These are phyloP conservation scores for Platycnemis pennipes DNA, from an alignment of 2,888 invertebrate species.

Conservation along the genomic window DNA sequence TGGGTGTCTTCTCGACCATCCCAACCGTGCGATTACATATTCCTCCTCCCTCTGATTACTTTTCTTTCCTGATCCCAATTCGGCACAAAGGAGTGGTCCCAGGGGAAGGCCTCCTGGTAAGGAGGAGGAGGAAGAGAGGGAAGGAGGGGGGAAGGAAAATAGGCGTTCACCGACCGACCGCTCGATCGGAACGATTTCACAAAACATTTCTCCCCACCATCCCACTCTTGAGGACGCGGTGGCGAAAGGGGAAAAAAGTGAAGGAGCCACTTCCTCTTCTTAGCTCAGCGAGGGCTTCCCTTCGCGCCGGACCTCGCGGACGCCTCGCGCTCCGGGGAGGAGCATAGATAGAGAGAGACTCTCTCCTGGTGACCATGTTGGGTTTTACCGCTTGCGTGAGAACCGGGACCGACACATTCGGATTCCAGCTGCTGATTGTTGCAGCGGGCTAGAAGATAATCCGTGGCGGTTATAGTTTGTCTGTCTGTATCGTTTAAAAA, in stretches of 20 bases:
- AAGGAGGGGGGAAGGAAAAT: background rate
- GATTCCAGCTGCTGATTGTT: no score
- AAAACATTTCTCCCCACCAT: background rate
- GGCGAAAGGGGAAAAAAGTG: background rate
- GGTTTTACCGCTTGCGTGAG: background rate
- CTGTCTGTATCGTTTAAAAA: no score
- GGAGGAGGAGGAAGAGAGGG: background rate
- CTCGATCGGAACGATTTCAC: background rate
- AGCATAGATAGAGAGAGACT: background rate
- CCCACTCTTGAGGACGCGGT: conserved; percentile 1
- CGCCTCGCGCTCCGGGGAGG: background rate
- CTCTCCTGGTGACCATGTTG: background rate
- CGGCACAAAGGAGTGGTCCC: no score
- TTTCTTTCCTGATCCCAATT: no score
- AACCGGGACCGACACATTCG: background rate
- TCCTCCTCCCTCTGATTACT: no score
- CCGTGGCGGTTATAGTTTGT: no score
- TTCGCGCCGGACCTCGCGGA: no score
- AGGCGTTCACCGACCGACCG: background rate
- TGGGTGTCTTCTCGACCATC: no score
- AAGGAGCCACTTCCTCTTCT: background rate
- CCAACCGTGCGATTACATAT: no score
- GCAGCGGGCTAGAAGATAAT: no score
- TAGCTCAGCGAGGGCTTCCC: background rate
- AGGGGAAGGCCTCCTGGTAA: background rate